phyloP scores from a whole-genome alignment of 2,888 invertebrate genomes.

The Synergus umbraculus region DNA sequence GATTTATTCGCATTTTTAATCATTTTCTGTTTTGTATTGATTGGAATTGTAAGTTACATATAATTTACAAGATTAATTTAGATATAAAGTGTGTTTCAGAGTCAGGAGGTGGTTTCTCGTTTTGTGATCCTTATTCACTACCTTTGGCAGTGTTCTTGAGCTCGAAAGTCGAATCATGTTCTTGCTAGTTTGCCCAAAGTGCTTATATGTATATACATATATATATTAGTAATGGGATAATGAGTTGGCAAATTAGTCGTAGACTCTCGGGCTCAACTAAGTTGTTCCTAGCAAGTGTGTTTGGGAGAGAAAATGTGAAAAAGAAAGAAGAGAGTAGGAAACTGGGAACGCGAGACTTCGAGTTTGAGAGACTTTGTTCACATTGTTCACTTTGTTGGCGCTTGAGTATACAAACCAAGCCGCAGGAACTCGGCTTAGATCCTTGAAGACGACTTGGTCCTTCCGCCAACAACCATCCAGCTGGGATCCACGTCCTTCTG shows the following conservation, averaged over 20 bases:
- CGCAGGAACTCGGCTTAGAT: neutral
- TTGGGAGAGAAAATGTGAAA: neutral
- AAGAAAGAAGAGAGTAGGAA: constrained; percentile 14
- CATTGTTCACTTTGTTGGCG: neutral
- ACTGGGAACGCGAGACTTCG: neutral
- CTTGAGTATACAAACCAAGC: constrained; percentile 21
- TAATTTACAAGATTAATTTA: neutral
- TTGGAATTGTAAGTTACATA: too few relatives aligned
- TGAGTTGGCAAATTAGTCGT: constrained; percentile 52
- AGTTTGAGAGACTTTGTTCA: constrained; percentile 19
- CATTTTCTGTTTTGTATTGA: too few relatives aligned
- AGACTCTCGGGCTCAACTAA: constrained; percentile 9
- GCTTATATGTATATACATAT: neutral
- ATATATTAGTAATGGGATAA: constrained; percentile 39
- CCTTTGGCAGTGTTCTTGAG: constrained; percentile 2
- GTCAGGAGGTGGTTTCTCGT: neutral
- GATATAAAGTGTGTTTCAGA: neutral
- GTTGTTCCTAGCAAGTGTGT: constrained; percentile 20
- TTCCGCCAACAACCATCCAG: neutral
- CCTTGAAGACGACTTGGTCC: neutral
- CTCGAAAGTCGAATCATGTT: constrained; percentile 38
- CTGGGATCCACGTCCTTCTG: neutral
- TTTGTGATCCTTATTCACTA: neutral
- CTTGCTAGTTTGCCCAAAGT: constrained; percentile 26
- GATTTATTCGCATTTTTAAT: too few relatives aligned